Conservation (phyloP, 2,888 invertebrate species). For the Drosophila kanekoi region DNA sequence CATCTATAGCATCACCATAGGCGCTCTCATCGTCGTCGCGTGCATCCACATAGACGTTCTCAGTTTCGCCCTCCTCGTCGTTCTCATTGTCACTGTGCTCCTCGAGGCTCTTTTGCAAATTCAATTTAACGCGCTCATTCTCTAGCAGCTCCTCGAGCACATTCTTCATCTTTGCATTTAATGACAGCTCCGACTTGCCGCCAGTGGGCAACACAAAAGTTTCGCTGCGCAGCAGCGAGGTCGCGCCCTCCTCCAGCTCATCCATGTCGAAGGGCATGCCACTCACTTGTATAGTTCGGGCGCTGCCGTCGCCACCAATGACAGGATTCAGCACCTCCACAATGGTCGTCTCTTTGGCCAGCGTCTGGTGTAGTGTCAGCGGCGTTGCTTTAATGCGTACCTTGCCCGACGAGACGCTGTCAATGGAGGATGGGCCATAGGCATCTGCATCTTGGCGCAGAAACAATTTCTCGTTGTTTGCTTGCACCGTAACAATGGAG, state of each 20-base stretch:
- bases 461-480: constrained; percentile 84
- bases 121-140: constrained; percentile 85
- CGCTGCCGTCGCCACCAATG: constrained; percentile 84
- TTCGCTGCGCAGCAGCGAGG: constrained; percentile 75
- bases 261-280: constrained; percentile 71
- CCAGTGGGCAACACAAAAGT: constrained; percentile 75
- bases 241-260: constrained; percentile 59
- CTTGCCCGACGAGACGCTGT: constrained; percentile 76
- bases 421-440: constrained; percentile 79
- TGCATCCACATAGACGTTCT: constrained; percentile 64
- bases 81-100: constrained; percentile 73
- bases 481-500: constrained; percentile 86
- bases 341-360: constrained; percentile 83
- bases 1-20: constrained; percentile 70
- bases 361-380: constrained; percentile 81
- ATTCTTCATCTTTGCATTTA: constrained; percentile 86
- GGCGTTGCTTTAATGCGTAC: constrained; percentile 77
- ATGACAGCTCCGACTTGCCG: constrained; percentile 80
- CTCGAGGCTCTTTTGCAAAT: constrained; percentile 85
- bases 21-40: constrained; percentile 71
- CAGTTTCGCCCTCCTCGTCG: constrained; percentile 58
- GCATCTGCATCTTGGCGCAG: constrained; percentile 79
- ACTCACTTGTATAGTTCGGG: constrained; percentile 84
- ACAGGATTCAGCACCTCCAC: constrained; percentile 85
- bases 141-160: constrained; percentile 85